Evolutionary conservation across 2,797 vertebrate species (phyloP), one percentile per base, ranked within the genome.

Genomic region (Tokudaia muenninki): DNA sequence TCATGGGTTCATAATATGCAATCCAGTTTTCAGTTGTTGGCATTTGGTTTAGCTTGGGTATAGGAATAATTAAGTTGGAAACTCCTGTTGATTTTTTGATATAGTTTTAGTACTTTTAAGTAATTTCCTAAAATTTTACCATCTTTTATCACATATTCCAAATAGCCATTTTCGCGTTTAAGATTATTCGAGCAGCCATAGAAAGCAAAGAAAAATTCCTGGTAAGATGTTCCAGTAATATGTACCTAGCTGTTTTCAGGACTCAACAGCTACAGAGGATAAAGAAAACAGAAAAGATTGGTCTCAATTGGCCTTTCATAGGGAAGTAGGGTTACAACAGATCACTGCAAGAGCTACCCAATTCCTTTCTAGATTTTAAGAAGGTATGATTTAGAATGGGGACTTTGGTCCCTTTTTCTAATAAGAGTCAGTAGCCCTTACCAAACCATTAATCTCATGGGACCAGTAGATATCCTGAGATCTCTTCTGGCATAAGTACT

Each of bases 141-240:
- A 55, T 91, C 82, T 78, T 50, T 47, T 41, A 79, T 61, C 61
- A 57, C 77, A 74, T 90, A 67, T 31, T n/a, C 17, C 26, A 92
- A 75, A 65, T 82, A 31, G 31, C 9, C 81, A 94, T 96, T 83
- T 19, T 79, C 55, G 57, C 50, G 13, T 95, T 96, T 95, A 84
- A 31, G 83, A 77, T 94, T 75, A 87, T 29, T 91, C 87, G 14
- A n/a, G 59, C 24, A 41, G 44, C n/a, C 44, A 57, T 41, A 81
- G 29, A 80, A 74, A 87, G 22, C 17, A 70, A 65, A 26, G 67
- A 91, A 52, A 88, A 92, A 47, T 65, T 94, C 14, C 75, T 31
- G 94, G 5, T 79, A 80, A 81, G 11, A 63, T 52, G 55, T 47
- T n/a, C 59, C 14, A 57, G 3, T 47, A 94, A 5, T 29, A 0